Evolutionary conservation across 2,113 vertebrate species (phyloP), one percentile per base, ranked within the genome.

Genomic region (Tichodroma muraria): DNA sequence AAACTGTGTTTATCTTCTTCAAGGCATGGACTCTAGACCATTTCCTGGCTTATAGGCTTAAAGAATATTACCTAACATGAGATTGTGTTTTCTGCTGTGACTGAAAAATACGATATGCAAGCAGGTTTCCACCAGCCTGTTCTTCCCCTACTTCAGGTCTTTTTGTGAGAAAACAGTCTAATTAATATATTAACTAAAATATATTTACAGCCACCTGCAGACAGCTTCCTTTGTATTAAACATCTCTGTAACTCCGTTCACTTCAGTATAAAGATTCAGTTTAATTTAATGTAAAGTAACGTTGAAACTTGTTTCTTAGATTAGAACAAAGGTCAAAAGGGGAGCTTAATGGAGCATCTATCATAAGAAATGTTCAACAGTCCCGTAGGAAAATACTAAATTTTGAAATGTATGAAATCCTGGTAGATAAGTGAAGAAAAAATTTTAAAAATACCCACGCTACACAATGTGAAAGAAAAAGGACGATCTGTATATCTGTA

Each of bases 1-100:
- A 88, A 94, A 49, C 13, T 79, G 30, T 89, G n/a, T 85, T 95
- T 81, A 47, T 84, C 31, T 94, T 93, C 77, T 75, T 80, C 61
- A 70, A 93, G 66, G 35, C 57, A 53, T 53, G 15, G 42, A 80
- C 80, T 88, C 68, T 33, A 54, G 38, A 73, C 30, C 33, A 40
- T 53, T 66, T 56, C 40, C 37, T 90, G 28, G 27, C 68, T 86
- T 72, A 37, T 13, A 57, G 56, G 13, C 33, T 92, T 82, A 77
- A 85, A 92, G 40, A 86, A 65, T 20, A 38, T 45, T 66, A 44
- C 11, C 35, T 63, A 33, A 45, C 35, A 66, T 25, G 27, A 92
- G 25, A 77, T 2, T 79, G 5, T 72, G 6, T n/a, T 85, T 42
- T 83, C 38, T 80, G 16, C 11, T 88, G 52, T 65, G 31, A 20